Conservation (phyloP, 2,888 invertebrate species). For the Fragum whitleyi region DNA sequence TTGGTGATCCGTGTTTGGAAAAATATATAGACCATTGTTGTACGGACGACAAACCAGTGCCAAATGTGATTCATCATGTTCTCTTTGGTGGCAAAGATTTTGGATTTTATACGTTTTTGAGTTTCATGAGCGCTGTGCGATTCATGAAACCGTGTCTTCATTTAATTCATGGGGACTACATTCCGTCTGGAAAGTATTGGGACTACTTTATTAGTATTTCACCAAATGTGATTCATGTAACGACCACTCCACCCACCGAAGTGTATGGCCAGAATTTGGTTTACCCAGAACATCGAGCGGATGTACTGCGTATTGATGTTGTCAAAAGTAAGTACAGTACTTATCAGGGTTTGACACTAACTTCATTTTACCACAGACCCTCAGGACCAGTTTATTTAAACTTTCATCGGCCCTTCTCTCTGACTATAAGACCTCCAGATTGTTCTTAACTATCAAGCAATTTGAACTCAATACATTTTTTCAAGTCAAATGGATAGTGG, state of each 20-base stretch:
- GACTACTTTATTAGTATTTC: constrained; percentile 64
- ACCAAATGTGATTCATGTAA: constrained; percentile 67
- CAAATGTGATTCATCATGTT: constrained; percentile 60
- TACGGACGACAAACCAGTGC: constrained; percentile 45
- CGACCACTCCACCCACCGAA: constrained; percentile 43
- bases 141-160: constrained; percentile 69
- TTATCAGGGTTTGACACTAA: no score
- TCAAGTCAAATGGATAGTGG: no score
- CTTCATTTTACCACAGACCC: no score
- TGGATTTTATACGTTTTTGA: constrained; percentile 52
- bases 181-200: constrained; percentile 71
- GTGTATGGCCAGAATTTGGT: constrained; percentile 65
- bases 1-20: constrained; percentile 43
- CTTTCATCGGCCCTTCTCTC: no score
- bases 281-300: constrained; percentile 68
- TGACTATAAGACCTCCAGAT: no score
- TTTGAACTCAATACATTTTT: no score
- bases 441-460: no score
- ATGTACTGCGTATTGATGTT: constrained; percentile 68
- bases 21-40: constrained; percentile 46
- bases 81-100: constrained; percentile 48
- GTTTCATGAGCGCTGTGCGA: constrained; percentile 58
- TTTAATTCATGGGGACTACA: constrained; percentile 65
- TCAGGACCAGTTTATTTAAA: no score
- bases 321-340: constrained; percentile 60